Evolutionary conservation across 1,140 invertebrate genomes (phyloP).

Genomic region (Trachymyrmex septentrionalis): DNA sequence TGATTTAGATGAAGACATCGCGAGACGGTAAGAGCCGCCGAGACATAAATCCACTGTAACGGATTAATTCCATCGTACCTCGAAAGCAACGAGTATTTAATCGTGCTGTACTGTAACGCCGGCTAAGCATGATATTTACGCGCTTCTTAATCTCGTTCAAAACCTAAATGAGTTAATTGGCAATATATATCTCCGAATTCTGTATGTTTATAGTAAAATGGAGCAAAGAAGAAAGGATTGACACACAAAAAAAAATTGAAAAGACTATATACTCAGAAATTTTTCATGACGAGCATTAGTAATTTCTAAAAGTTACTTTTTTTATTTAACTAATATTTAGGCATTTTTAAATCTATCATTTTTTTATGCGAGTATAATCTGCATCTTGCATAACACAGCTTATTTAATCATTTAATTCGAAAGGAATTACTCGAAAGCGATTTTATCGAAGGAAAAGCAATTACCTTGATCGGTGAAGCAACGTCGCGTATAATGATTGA

Average conservation of each 20-base stretch:
- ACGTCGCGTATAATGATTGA: conserved; percentile 76
- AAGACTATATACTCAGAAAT: neutral
- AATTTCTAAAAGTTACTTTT: conserved; percentile 6
- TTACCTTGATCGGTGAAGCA: conserved; percentile 78
- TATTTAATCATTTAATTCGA: conserved; percentile 3
- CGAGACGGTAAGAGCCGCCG: conserved; percentile 61
- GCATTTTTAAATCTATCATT: neutral
- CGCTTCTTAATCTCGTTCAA: conserved; percentile 36
- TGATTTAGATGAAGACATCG: conserved; percentile 82
- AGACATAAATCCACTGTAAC: conserved; percentile 83
- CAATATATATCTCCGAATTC: conserved; percentile 1
- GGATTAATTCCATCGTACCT: conserved; percentile 84
- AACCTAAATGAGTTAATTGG: conserved; percentile 47
- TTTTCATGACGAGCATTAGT: neutral
- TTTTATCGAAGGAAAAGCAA: conserved; percentile 71
- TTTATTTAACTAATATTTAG: neutral
- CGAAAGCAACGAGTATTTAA: conserved; percentile 80
- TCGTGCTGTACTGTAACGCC: conserved; percentile 44
- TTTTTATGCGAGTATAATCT: neutral
- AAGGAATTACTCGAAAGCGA: neutral
- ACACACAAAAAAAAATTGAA: conserved; percentile 25
- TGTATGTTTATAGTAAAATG: conserved; percentile 7
- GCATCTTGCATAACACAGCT: neutral
- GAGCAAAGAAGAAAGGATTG: neutral
- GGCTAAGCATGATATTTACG: conserved; percentile 48